Conservation (phyloP, 2,113 vertebrate genomes). For the Hydrolagus affinis region DNA sequence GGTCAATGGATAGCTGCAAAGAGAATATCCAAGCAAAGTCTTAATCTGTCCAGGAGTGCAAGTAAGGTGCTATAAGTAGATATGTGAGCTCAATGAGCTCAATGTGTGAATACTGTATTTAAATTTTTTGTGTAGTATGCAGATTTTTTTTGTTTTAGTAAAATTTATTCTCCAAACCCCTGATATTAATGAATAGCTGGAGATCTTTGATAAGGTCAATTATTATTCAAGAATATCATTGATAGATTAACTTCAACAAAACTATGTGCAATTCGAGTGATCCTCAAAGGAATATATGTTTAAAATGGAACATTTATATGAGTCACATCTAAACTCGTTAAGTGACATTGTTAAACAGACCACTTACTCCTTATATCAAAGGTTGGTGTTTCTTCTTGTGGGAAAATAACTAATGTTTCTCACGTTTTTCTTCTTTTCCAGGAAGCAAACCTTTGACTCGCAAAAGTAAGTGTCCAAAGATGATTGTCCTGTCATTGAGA, state of each 20-base stretch:
- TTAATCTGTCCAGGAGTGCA: no score
- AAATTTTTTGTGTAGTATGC: no score
- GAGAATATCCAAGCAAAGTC: no score
- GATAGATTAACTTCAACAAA: background rate
- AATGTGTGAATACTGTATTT: no score
- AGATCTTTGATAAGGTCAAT: background rate
- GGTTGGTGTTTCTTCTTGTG: background rate
- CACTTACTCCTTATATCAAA: background rate
- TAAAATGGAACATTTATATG: background rate
- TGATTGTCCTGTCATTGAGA: background rate
- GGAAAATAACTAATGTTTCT: background rate
- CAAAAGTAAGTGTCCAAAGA: conserved; percentile 75
- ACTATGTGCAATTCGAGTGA: background rate
- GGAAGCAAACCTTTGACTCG: conserved; percentile 80
- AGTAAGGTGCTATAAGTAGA: no score
- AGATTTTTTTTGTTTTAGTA: background rate
- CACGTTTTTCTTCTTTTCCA: conserved; percentile 41
- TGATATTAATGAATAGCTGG: background rate
- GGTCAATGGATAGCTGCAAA: no score
- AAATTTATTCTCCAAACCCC: background rate
- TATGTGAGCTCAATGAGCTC: no score
- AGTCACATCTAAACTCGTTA: background rate
- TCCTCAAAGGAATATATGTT: no score
- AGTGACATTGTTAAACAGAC: background rate
- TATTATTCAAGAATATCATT: background rate